phyloP scores from a whole-genome alignment of 1,140 invertebrate species.

The Magallana ariakensis region DNA sequence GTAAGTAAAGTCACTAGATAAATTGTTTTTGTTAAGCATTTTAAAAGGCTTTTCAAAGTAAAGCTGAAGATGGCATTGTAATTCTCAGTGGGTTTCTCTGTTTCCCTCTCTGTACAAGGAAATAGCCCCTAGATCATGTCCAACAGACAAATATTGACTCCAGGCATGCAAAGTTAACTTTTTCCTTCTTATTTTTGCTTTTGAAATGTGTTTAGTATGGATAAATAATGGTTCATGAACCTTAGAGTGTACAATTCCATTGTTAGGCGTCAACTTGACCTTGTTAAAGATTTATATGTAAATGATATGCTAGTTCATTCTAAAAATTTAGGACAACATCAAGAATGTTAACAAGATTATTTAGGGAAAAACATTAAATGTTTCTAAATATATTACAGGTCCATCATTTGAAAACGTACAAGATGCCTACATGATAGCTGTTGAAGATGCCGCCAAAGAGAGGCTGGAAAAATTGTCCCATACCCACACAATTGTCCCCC shows the following conservation, averaged over 20 bases:
- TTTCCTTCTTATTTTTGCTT: neutral
- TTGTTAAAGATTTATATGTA: neutral
- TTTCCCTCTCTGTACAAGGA: neutral
- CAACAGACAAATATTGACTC: neutral
- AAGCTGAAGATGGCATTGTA: neutral
- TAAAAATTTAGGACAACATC: neutral
- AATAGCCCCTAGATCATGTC: neutral
- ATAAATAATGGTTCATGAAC: neutral
- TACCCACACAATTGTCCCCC: slow-evolving; percentile 93
- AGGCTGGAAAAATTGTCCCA: slow-evolving; percentile 93
- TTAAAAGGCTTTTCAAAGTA: neutral
- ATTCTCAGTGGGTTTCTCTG: neutral
- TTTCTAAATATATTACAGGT: slow-evolving; percentile 10
- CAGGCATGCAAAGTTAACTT: neutral
- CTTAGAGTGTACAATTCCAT: neutral
- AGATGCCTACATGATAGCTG: slow-evolving; percentile 98
- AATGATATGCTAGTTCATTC: slow-evolving; percentile 1
- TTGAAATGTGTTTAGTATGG: neutral
- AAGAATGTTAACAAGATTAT: neutral
- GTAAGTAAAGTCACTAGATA: neutral
- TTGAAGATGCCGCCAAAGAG: slow-evolving; percentile 94
- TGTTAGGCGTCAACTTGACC: slow-evolving; percentile 16
- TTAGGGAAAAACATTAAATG: neutral
- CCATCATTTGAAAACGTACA: slow-evolving; percentile 87
- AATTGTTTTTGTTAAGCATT: slow-evolving; percentile 19